Evolutionary conservation across 2,113 vertebrate genomes (phyloP).

Genomic region (Macaca fascicularis): DNA sequence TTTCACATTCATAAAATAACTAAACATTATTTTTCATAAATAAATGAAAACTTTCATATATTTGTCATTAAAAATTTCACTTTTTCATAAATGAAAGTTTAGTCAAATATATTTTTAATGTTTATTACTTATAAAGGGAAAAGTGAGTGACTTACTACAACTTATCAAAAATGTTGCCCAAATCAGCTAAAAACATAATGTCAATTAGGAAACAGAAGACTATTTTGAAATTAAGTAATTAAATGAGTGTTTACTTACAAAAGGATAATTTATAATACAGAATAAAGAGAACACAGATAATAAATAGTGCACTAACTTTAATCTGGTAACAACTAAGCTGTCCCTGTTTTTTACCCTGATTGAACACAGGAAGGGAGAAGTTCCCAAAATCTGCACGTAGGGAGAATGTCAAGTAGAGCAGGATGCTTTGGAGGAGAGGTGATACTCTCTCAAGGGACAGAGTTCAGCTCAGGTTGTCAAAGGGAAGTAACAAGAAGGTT

Average conservation of each 20-base stretch:
- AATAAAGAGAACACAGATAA: not conserved
- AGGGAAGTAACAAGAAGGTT: not conserved
- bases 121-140: not conserved
- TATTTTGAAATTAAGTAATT: not conserved
- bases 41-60: too few relatives aligned
- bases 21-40: too few relatives aligned
- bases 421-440: not conserved
- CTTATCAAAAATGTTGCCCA: not conserved
- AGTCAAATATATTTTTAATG: not conserved
- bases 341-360: not conserved
- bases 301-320: not conserved
- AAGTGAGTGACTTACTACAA: not conserved
- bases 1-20: not conserved
- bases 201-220: not conserved
- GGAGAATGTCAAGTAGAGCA: rapidly evolving
- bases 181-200: not conserved
- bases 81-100: not conserved
- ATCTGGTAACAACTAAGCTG: not conserved
- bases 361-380: not conserved
- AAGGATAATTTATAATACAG: not conserved
- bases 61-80: too few relatives aligned
- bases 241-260: not conserved
- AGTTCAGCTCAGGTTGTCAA: not conserved
- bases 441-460: not conserved
- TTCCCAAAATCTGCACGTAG: not conserved